Base-by-base conservation (phyloP, 2,888 invertebrate genomes). In the Cephalotes varians region DNA sequence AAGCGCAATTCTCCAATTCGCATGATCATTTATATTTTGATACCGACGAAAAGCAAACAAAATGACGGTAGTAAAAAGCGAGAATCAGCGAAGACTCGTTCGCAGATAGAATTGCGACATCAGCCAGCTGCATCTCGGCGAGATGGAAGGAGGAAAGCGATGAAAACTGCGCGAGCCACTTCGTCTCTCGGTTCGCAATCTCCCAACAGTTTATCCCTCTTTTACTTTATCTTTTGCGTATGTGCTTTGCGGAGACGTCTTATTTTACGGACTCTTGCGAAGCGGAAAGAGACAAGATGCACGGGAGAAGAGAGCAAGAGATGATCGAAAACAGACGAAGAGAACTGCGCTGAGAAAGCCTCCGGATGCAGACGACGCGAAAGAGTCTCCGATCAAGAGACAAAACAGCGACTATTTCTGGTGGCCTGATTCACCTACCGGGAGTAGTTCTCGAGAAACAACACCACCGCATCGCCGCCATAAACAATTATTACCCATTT, bases 361-460 rank as follows among this genome's bases (percentile, higher is more conserved):
- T 6, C 47, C 34, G 18, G 25, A 21, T 28, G 58, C 34, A 65
- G 12, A 25, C 54, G 54, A 37, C 18, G 18, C n/a, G 82, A 65
- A 62, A 77, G 58, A 31, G 28, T 56, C 54, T 77, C 21, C 60
- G 37, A 67, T 60, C 60, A 21, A 49, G 31, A 86, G 86, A 85
- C 88, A 88, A 90, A 90, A 90, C 88, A 88, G 76, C 71, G 86
- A 83, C 88, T 87, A 88, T 88, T 90, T 85, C 83, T 81, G 84
- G 83, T 84, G 82, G 84, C 84, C n/a, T n/a, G 83, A 73, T 87
- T 79, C 79, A 69, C 12, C 37, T 58, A 65, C 44, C 51, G 31
- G 34, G 49, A 49, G 21, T 15, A n/a, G 40, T n/a, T 34, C n/a
- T 69, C 60, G 25, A n/a, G n/a, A 18, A 10, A 10, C 25, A n/a